These are phyloP conservation scores for Rattus norvegicus DNA, from an alignment of 2,113 vertebrate species.

Conservation along the genomic window DNA sequence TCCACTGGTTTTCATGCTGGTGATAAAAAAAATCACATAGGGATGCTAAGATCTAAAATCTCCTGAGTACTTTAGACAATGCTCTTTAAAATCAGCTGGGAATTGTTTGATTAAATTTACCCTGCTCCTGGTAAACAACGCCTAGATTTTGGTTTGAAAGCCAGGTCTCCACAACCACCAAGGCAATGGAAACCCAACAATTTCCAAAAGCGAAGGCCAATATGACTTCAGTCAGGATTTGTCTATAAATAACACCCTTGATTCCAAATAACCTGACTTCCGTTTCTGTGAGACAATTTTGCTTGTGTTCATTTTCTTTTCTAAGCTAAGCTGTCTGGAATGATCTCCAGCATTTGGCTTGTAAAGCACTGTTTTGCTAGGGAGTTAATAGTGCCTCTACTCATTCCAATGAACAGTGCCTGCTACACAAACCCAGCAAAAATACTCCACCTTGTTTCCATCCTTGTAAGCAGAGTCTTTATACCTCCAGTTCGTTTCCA, in stretches of 20 bases:
- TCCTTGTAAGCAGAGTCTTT: slow-evolving; percentile 5
- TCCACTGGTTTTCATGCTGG: not conserved
- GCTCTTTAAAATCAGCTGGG: not conserved
- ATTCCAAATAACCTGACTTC: not conserved
- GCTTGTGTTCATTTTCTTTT: not conserved
- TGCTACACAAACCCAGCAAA: not conserved
- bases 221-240: not conserved
- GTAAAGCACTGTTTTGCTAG: not conserved
- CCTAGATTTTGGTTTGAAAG: not conserved
- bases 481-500: slow-evolving; percentile 12
- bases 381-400: slow-evolving; percentile 57
- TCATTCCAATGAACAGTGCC: slow-evolving; percentile 15
- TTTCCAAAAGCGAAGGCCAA: not conserved
- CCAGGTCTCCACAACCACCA: not conserved
- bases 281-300: not conserved
- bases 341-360: not conserved
- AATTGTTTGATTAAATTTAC: not conserved
- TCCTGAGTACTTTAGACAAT: not conserved
- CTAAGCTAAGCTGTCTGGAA: slow-evolving; percentile 17
- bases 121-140: slow-evolving; percentile 1
- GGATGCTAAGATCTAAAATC: not conserved
- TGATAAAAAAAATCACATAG: not conserved
- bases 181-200: not conserved
- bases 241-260: not conserved
- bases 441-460: fast-evolving